These are phyloP conservation scores for Plagodis pulveraria DNA, from an alignment of 2,888 invertebrate species.

Conservation along the genomic window DNA sequence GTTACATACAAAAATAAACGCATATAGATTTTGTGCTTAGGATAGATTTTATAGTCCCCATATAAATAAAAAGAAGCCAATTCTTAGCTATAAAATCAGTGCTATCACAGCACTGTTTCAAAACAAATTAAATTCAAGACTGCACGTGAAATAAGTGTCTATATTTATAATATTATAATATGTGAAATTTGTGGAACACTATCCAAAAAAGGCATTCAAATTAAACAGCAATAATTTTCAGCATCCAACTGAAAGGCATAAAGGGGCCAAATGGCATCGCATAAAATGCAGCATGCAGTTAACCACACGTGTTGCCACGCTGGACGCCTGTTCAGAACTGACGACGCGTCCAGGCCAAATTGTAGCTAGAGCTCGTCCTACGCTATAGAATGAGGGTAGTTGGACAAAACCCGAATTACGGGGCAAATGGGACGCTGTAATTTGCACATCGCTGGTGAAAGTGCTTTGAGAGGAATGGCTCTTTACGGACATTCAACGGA, in stretches of 20 bases:
- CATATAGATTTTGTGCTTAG: too few relatives aligned
- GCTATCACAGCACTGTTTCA: too few relatives aligned
- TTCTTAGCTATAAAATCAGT: too few relatives aligned
- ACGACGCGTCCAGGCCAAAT: conserved; percentile 71
- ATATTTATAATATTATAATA: background rate
- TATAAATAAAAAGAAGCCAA: too few relatives aligned
- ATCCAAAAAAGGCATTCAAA: background rate
- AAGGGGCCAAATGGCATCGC: conserved; percentile 51
- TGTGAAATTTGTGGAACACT: background rate
- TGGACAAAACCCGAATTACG: conserved; percentile 68
- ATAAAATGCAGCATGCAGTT: conserved; percentile 73
- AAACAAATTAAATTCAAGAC: too few relatives aligned
- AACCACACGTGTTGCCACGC: conserved; percentile 65
- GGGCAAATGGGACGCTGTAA: conserved; percentile 66
- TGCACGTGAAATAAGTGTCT: background rate
- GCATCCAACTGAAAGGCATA: conserved; percentile 19
- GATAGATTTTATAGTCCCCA: too few relatives aligned
- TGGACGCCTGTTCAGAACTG: conserved; percentile 57
- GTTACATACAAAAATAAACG: too few relatives aligned
- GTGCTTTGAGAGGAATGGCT: conserved; percentile 58
- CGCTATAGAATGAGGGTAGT: conserved; percentile 57
- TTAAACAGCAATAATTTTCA: conserved; percentile 18
- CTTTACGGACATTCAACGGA: conserved; percentile 45
- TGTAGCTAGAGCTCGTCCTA: conserved; percentile 61
- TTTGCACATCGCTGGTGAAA: conserved; percentile 61